These are phyloP conservation scores for Erythrocercus mccallii DNA, from an alignment of 2,113 vertebrate genomes.

Conservation along the genomic window DNA sequence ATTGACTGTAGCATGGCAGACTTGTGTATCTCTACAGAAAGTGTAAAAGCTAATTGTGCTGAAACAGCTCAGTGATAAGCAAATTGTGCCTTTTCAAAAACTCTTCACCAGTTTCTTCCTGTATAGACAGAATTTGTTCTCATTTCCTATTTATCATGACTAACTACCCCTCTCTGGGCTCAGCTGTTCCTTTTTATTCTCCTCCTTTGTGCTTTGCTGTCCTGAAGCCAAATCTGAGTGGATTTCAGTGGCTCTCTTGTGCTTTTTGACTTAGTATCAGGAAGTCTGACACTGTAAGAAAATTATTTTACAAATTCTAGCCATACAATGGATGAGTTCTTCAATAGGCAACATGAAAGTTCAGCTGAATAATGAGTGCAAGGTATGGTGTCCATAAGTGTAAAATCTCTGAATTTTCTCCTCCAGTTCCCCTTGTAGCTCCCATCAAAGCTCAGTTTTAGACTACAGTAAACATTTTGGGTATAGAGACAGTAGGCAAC, in stretches of 20 bases:
- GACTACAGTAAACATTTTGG: background rate
- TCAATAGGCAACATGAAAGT: background rate
- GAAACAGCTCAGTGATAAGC: background rate
- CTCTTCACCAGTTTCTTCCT: constrained; percentile 4
- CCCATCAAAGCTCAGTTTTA: background rate
- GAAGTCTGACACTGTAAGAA: background rate
- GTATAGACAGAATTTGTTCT: constrained; percentile 21
- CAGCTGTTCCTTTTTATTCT: constrained; percentile 34
- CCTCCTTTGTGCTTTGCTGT: background rate
- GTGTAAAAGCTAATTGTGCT: background rate
- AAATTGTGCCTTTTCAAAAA: background rate
- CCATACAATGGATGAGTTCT: background rate
- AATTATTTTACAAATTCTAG: background rate
- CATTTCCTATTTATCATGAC: background rate
- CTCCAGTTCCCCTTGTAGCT: background rate
- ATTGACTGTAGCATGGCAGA: background rate
- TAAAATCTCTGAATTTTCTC: background rate
- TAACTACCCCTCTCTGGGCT: background rate
- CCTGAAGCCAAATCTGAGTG: background rate
- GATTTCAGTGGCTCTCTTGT: background rate
- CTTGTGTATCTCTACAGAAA: background rate
- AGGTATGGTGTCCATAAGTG: background rate
- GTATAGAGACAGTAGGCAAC: background rate
- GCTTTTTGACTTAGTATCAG: background rate
- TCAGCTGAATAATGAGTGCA: background rate